Conservation (phyloP, 2,113 vertebrate genomes). For the Meles meles region DNA sequence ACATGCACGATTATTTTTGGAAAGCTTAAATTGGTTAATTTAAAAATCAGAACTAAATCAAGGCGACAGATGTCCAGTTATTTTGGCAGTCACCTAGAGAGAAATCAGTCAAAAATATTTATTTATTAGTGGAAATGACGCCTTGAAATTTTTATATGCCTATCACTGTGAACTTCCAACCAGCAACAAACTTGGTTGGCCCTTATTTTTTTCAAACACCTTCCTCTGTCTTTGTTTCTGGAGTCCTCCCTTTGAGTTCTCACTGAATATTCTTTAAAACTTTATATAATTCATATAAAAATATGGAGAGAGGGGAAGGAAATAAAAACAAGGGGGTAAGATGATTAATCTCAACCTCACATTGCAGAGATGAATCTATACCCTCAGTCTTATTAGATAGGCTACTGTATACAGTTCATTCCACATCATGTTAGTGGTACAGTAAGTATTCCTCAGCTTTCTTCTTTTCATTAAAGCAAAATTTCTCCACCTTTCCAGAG, state of each 20-base stretch:
- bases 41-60: not conserved
- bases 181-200: not conserved
- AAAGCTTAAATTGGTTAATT: not conserved
- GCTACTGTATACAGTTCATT: not conserved
- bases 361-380: not conserved
- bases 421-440: not conserved
- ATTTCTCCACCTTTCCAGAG: not conserved
- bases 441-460: not conserved
- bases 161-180: not conserved
- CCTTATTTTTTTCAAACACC: not conserved
- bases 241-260: not conserved
- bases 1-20: not conserved
- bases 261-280: not conserved
- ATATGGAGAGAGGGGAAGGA: not conserved
- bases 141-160: not conserved
- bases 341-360: not conserved
- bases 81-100: not conserved
- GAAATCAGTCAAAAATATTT: not conserved
- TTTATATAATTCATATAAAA: conserved; percentile 1
- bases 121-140: not conserved
- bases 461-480: not conserved
- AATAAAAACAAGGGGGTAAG: not conserved
- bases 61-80: not conserved
- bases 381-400: not conserved
- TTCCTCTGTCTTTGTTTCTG: not conserved